Conservation (phyloP, 2,113 vertebrate species). For the Puffinus mauretanicus region DNA sequence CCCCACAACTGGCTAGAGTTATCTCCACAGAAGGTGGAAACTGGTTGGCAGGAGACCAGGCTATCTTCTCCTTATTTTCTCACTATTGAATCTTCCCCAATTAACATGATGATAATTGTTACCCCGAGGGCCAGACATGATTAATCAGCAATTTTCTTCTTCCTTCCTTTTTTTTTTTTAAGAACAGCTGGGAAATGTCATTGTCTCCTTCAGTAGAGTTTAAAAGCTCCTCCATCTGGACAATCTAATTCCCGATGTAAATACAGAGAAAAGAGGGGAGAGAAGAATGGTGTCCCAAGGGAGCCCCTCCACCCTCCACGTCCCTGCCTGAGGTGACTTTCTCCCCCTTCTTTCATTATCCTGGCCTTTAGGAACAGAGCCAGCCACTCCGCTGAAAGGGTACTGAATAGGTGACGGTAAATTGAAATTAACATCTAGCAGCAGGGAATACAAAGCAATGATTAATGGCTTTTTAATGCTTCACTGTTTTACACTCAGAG, state of each 20-base stretch:
- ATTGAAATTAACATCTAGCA: slow-evolving; percentile 68
- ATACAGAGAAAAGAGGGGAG: slow-evolving; percentile 31
- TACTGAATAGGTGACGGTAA: slow-evolving; percentile 54
- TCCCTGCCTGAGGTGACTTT: slow-evolving; percentile 22
- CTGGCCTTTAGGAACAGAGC: slow-evolving; percentile 53
- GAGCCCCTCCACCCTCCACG: neutral
- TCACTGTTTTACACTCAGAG: slow-evolving; percentile 5
- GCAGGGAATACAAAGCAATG: slow-evolving; percentile 60
- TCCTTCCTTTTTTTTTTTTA: neutral
- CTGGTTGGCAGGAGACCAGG: neutral
- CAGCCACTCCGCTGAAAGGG: slow-evolving; percentile 9
- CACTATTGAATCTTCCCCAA: neutral
- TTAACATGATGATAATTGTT: slow-evolving; percentile 38
- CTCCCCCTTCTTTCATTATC: slow-evolving; percentile 18
- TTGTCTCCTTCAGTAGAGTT: slow-evolving; percentile 10
- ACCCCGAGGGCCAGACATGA: slow-evolving; percentile 46
- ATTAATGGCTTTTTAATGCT: slow-evolving; percentile 64
- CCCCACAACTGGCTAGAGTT: neutral
- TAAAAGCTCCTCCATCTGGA: slow-evolving; percentile 48
- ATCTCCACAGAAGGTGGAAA: neutral
- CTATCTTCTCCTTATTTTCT: neutral
- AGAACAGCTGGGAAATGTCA: slow-evolving; percentile 45
- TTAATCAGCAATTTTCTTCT: slow-evolving; percentile 58
- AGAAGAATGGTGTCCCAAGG: slow-evolving; percentile 19
- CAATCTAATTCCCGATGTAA: slow-evolving; percentile 26